Evolutionary conservation across 2,888 invertebrate species (phyloP).

Genomic region (Dorcus parallelipipedus): DNA sequence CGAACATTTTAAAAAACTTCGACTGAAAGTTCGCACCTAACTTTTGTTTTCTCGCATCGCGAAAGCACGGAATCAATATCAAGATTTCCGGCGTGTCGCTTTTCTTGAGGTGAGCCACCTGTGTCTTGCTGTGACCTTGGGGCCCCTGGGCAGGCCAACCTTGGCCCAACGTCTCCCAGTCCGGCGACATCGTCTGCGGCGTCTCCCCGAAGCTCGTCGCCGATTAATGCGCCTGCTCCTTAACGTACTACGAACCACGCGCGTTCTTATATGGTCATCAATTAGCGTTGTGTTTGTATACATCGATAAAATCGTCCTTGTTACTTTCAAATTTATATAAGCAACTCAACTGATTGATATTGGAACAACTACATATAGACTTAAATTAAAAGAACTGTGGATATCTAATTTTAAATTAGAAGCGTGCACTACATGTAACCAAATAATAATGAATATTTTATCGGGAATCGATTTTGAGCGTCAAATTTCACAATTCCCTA

Average conservation of each 20-base stretch:
- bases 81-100: constrained; percentile 18
- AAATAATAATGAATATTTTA: too few species aligned
- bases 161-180: constrained; percentile 13
- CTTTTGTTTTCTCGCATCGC: not conserved
- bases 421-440: too few species aligned
- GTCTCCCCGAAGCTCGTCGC: not conserved
- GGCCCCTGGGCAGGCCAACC: constrained; percentile 20
- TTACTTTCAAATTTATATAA: too few species aligned
- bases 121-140: constrained; percentile 21
- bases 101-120: constrained; percentile 21
- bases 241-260: constrained; percentile 7
- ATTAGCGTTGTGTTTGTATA: too few species aligned
- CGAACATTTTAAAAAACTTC: not conserved
- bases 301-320: not conserved
- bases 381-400: too few species aligned
- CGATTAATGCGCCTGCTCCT: constrained; percentile 6
- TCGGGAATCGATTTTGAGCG: too few species aligned
- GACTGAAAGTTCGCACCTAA: not conserved
- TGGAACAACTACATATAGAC: too few species aligned
- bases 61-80: constrained; percentile 16
- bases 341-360: too few species aligned
- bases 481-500: too few species aligned
- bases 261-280: not conserved
- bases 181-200: not conserved
- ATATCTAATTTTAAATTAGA: too few species aligned